Evolutionary conservation across 1,140 invertebrate species (phyloP), one percentile per base, ranked within the genome.

Genomic region (Araneus ventricosus): DNA sequence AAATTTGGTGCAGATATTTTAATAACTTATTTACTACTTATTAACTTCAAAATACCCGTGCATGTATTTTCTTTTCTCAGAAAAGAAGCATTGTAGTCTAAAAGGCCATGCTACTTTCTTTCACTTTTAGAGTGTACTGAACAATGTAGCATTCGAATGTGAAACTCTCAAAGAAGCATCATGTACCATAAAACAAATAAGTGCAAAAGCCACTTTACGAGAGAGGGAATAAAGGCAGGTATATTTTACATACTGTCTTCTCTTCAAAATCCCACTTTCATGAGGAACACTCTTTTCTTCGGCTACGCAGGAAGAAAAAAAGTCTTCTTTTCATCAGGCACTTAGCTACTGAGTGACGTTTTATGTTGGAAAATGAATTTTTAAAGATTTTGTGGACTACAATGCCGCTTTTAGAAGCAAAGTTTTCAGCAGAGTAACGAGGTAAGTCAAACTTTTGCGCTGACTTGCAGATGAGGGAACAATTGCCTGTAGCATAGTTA

Each of bases 341-440:
- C 88, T 89, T 89, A 89, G 88, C 61, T 89, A 37, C 88, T 89
- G 88, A 89, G 61, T 89, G 88, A 89, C 37, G 88, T 89, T 89
- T 89, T 79, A 89, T 89, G 88, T 79, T 27, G 37, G 45, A 79
- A 63, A 79, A 89, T 89, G 88, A 89, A 89, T 89, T 89, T 89
- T 89, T 79, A 89, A 89, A 79, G n/a, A 89, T 79, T 79, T 57
- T 75, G 30, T 75, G 88, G 88, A 89, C 39, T 89, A 89, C 88
- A 89, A 89, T 67, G 61, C 30, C 22, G 8, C 59, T 70, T 70
- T 67, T 75, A 20, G 70, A 34, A 22, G 34, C 30, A 75, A 6
- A 14, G 30, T 17, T 75, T 37, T 6, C 14, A 75, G 34, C 27
- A 30, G 30, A 4, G 5, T 22, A 88, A 10, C 70, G 86, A 37